Conservation (phyloP, 2,797 vertebrate species). For the Anniella stebbinsi region DNA sequence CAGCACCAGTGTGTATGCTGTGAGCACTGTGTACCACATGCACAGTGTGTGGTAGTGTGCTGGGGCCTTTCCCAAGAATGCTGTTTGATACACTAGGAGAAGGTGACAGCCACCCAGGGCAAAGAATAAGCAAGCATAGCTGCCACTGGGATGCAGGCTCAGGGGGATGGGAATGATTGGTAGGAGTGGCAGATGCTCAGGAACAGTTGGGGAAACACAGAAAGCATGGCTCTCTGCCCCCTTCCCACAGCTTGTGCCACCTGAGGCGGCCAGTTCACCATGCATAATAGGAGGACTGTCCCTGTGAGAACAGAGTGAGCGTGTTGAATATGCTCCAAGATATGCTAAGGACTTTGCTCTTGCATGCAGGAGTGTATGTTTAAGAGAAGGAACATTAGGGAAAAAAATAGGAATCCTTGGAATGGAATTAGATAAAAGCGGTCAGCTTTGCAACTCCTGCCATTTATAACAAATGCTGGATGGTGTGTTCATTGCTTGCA, state of each 20-base stretch:
- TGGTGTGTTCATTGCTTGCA: neutral
- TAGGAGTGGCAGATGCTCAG: too few relatives aligned
- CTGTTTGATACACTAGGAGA: neutral
- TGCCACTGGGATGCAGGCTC: too few relatives aligned
- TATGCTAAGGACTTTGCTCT: neutral
- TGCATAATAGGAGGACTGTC: neutral
- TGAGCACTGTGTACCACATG: neutral
- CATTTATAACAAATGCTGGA: neutral
- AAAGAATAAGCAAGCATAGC: neutral
- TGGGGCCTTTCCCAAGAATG: neutral
- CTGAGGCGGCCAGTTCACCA: too few relatives aligned
- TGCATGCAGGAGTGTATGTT: neutral
- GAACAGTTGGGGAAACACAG: neutral
- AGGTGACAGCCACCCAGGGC: neutral
- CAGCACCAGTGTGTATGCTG: neutral
- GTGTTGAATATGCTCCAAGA: neutral
- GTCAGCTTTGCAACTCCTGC: neutral
- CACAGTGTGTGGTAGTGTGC: too few relatives aligned
- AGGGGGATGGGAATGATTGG: neutral
- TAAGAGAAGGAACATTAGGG: neutral
- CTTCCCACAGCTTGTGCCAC: neutral
- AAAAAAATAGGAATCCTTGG: neutral
- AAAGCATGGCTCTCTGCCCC: neutral
- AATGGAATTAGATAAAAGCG: neutral
- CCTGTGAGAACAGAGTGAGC: neutral